phyloP scores from a whole-genome alignment of 2,888 invertebrate species.

The Lepidochitona cinerea region DNA sequence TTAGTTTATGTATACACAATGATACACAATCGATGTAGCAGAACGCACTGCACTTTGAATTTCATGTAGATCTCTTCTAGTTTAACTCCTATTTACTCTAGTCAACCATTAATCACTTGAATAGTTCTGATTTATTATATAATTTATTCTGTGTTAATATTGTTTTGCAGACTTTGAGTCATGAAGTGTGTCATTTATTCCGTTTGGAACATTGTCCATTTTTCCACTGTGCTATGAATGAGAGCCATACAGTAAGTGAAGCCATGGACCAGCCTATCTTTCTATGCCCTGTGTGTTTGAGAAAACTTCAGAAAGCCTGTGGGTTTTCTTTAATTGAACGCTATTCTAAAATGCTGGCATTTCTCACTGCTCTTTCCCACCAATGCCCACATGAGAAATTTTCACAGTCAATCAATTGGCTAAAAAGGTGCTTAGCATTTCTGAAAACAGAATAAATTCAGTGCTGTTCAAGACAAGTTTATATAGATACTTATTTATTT shows the following conservation, averaged over 20 bases:
- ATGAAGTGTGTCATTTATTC: conserved; percentile 66
- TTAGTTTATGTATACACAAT: too few relatives aligned
- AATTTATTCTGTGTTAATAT: too few relatives aligned
- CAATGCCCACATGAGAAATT: neutral
- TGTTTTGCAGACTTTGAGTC: conserved; percentile 57
- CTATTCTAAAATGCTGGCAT: neutral
- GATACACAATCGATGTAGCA: too few relatives aligned
- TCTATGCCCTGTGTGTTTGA: conserved; percentile 66
- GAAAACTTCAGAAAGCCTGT: conserved; percentile 61
- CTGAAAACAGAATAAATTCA: too few relatives aligned
- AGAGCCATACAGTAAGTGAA: conserved; percentile 58
- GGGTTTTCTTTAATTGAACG: conserved; percentile 38
- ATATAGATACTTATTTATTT: too few relatives aligned
- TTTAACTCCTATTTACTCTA: too few relatives aligned
- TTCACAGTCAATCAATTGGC: neutral
- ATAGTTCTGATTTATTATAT: too few relatives aligned
- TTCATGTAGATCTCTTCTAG: too few relatives aligned
- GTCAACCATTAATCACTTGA: too few relatives aligned
- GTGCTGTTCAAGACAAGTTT: too few relatives aligned
- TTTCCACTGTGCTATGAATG: conserved; percentile 67
- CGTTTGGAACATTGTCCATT: conserved; percentile 63
- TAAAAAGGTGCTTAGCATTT: too few relatives aligned
- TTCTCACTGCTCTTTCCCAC: neutral
- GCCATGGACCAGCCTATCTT: conserved; percentile 63
- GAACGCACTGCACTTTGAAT: too few relatives aligned